Conservation (phyloP, 2,797 vertebrate species). For the Acrossocheilus fasciatus region DNA sequence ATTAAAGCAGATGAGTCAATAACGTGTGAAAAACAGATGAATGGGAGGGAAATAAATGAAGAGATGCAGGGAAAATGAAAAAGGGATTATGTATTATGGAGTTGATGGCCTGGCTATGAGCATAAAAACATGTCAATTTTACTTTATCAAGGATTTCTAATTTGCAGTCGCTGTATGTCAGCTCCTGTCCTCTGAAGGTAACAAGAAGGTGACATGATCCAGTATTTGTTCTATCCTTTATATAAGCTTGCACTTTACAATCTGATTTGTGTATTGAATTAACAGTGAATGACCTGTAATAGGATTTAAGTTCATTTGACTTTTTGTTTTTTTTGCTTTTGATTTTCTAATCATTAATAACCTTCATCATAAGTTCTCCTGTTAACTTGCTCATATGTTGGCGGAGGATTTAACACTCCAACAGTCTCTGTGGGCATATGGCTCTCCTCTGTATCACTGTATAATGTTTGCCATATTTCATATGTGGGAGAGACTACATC, state of each 20-base stretch:
- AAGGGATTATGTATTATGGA: conserved; percentile 6
- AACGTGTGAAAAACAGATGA: conserved; percentile 42
- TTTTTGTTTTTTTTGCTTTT: background rate
- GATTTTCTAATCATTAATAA: background rate
- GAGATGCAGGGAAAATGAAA: background rate
- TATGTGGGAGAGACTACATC: conserved; percentile 38
- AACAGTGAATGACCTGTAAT: background rate
- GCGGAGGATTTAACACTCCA: conserved; percentile 3
- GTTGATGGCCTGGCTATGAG: background rate
- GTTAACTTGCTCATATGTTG: background rate
- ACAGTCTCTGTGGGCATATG: conserved; percentile 40
- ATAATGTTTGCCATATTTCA: conserved; percentile 40
- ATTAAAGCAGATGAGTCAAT: conserved; percentile 34
- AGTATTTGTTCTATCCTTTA: background rate
- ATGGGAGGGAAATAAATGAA: conserved; percentile 29
- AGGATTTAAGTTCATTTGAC: background rate
- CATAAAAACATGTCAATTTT: conserved; percentile 21
- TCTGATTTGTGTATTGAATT: conserved; percentile 2
- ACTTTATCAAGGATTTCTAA: conserved; percentile 20
- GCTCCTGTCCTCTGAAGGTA: background rate
- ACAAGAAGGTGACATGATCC: background rate
- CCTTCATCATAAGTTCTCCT: background rate
- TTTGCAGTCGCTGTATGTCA: background rate
- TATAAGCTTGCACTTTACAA: conserved; percentile 4
- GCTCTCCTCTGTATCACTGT: conserved; percentile 13